phyloP scores from a whole-genome alignment of 2,797 vertebrate genomes.

The Lophotriccus pileatus region DNA sequence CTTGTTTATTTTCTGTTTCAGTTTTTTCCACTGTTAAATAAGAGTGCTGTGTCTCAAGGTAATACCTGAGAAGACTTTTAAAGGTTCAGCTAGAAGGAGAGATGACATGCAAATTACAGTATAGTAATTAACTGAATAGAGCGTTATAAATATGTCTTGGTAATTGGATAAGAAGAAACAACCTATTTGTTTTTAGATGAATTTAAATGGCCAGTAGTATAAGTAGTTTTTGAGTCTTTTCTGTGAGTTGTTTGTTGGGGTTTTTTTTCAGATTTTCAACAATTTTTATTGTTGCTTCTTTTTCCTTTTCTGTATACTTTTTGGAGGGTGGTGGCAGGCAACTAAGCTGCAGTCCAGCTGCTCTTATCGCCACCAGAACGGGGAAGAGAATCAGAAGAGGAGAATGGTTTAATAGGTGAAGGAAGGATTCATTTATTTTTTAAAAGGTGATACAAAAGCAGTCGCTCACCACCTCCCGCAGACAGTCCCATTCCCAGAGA shows the following conservation, averaged over 20 bases:
- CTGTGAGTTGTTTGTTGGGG: not conserved
- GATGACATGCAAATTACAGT: not conserved
- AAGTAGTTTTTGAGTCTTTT: not conserved
- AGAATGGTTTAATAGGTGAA: not conserved
- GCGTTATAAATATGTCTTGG: not conserved
- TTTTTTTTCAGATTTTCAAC: not conserved
- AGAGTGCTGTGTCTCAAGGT: not conserved
- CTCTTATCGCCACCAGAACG: not conserved
- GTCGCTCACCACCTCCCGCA: not conserved
- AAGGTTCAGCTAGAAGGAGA: not conserved
- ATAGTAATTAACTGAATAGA: not conserved
- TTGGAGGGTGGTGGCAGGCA: not conserved
- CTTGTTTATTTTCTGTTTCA: constrained; percentile 13
- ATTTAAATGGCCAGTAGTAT: not conserved
- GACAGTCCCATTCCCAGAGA: not conserved
- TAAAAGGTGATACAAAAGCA: not conserved
- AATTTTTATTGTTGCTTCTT: not conserved
- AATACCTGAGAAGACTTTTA: not conserved
- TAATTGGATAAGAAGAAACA: not conserved
- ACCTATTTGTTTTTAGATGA: not conserved
- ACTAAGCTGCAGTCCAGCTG: not conserved
- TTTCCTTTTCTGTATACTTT: not conserved
- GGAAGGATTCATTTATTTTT: not conserved
- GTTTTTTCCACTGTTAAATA: not conserved
- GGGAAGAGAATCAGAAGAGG: not conserved